Percentiles rank a stretch among this genome's conserved stretches.
Conservation (phyloP, 1,140 invertebrate species). For the Papilio dardanus region DNA sequence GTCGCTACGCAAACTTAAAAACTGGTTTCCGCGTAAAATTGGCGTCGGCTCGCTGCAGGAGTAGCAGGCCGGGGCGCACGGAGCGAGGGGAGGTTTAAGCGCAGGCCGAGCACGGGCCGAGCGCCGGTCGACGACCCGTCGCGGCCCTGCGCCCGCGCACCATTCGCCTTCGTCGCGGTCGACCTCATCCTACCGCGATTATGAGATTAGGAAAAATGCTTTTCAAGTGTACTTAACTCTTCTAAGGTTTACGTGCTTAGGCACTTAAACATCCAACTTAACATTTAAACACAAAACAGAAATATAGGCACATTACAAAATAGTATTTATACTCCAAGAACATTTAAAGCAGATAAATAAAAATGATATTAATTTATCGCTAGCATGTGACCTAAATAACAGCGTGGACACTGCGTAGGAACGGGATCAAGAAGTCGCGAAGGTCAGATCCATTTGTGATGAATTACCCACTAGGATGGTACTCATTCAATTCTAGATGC, state of each 20-base stretch:
- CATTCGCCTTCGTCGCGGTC: slow-evolving; percentile 68
- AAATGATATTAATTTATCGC: slow-evolving; percentile 48
- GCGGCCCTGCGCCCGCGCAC: slow-evolving; percentile 72
- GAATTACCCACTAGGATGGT: slow-evolving; percentile 65
- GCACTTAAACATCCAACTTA: not conserved
- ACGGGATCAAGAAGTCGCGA: slow-evolving; percentile 73
- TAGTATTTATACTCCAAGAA: not conserved
- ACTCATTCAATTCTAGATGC: slow-evolving; percentile 47
- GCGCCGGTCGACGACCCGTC: slow-evolving; percentile 77
- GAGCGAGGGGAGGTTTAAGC: slow-evolving; percentile 60
- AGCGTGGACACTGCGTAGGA: slow-evolving; percentile 68
- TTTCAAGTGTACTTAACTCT: slow-evolving; percentile 11
- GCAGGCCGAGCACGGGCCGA: slow-evolving; percentile 76
- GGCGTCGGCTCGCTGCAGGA: slow-evolving; percentile 76
- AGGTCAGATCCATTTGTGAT: slow-evolving; percentile 68
- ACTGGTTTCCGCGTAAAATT: slow-evolving; percentile 79
- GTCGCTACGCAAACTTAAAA: slow-evolving; percentile 70
- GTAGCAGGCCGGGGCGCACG: slow-evolving; percentile 54
- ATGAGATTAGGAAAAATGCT: slow-evolving; percentile 58
- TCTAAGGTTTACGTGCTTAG: slow-evolving; percentile 6
- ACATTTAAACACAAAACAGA: slow-evolving; percentile 2
- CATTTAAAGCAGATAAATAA: not conserved
- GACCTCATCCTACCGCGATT: slow-evolving; percentile 61
- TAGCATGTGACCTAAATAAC: slow-evolving; percentile 62
- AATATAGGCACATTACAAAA: slow-evolving; percentile 9